phyloP scores from a whole-genome alignment of 2,888 invertebrate genomes.

The Drepanosiphum platanoidis region DNA sequence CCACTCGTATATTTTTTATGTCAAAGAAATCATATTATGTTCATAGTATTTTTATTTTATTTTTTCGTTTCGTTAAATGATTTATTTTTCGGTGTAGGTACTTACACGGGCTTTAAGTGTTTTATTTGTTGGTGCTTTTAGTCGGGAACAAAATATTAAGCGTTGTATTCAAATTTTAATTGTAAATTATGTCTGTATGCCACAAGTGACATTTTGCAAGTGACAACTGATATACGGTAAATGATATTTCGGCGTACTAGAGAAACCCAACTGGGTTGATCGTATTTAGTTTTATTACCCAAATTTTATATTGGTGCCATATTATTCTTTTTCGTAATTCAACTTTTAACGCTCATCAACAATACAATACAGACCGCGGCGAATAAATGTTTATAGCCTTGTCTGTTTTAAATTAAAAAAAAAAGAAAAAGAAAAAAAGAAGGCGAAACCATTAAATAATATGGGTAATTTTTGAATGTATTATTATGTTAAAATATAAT shows the following conservation, averaged over 20 bases:
- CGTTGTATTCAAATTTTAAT: not conserved
- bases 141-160: not conserved
- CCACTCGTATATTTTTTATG: conserved; percentile 11
- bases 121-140: too few relatives aligned
- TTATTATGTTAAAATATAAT: not conserved
- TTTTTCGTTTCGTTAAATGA: not conserved
- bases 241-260: not conserved
- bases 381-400: not conserved
- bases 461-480: not conserved
- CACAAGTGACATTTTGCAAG: not conserved
- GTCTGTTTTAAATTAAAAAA: too few relatives aligned
- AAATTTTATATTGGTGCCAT: not conserved
- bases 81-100: not conserved
- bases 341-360: not conserved
- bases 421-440: too few relatives aligned
- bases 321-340: not conserved
- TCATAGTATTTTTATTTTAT: not conserved
- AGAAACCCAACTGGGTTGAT: not conserved
- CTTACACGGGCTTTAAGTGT: not conserved
- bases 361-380: not conserved
- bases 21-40: not conserved
- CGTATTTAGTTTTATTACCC: not conserved
- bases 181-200: not conserved
- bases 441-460: not conserved
- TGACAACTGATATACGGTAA: not conserved